These are phyloP conservation scores for Podarcis raffonei DNA, from an alignment of 2,113 vertebrate species.

Conservation along the genomic window DNA sequence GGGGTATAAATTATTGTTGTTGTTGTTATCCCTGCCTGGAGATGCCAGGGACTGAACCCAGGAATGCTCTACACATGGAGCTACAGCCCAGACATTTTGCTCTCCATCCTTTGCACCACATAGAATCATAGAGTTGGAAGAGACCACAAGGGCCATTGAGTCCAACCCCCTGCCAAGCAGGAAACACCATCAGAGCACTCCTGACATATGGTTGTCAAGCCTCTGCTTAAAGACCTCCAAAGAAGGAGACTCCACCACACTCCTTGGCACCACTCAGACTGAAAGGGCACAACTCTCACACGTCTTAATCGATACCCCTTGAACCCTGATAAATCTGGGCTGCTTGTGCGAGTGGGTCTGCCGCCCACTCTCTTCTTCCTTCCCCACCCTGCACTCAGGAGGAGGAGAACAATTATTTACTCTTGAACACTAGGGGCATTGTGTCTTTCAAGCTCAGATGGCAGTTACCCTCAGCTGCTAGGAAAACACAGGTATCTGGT, in stretches of 20 bases:
- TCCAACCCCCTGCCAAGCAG: too few relatives aligned
- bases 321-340: neutral
- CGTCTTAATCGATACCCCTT: neutral
- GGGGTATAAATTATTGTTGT: too few relatives aligned
- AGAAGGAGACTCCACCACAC: too few relatives aligned
- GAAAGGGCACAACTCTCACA: neutral
- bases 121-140: too few relatives aligned
- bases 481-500: conserved; percentile 16
- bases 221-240: too few relatives aligned
- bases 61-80: neutral
- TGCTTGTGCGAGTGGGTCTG: neutral
- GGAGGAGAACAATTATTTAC: conserved; percentile 16
- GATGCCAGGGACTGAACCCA: neutral
- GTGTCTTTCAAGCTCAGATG: neutral
- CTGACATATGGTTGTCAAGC: too few relatives aligned
- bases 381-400: neutral
- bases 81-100: neutral
- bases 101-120: neutral
- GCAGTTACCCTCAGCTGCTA: neutral
- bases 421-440: neutral
- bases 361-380: neutral
- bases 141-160: too few relatives aligned
- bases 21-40: neutral
- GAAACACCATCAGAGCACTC: too few relatives aligned
- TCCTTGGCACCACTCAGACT: neutral